Percentiles rank a stretch among this genome's conserved stretches.
Conservation (phyloP, 2,888 invertebrate genomes). For the Brachycybe producta region DNA sequence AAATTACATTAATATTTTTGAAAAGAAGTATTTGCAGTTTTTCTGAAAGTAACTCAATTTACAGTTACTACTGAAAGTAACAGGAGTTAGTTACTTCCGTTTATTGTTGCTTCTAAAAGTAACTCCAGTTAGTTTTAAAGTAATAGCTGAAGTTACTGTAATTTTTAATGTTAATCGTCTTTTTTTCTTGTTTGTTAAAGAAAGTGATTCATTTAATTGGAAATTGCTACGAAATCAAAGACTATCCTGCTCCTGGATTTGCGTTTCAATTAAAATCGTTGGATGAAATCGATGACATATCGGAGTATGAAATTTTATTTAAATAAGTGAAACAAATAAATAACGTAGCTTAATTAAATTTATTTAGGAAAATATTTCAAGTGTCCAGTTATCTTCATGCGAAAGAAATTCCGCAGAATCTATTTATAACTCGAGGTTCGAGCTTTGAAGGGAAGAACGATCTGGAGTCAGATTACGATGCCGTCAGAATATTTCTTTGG, state of each 20-base stretch:
- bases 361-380: slow-evolving; percentile 36
- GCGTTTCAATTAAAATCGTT: slow-evolving; percentile 45
- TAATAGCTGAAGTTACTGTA: too few species aligned
- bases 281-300: slow-evolving; percentile 26
- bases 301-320: slow-evolving; percentile 37
- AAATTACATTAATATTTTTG: too few species aligned
- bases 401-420: slow-evolving; percentile 57
- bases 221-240: slow-evolving; percentile 40
- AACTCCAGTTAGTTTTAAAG: too few species aligned
- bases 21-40: too few species aligned
- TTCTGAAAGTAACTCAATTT: too few species aligned
- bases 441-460: slow-evolving; percentile 23
- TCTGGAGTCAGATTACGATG: slow-evolving; percentile 25
- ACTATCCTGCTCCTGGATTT: slow-evolving; percentile 54
- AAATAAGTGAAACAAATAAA: slow-evolving; percentile 28
- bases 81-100: too few species aligned
- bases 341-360: slow-evolving; percentile 18
- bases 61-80: too few species aligned
- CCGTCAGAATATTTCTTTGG: slow-evolving; percentile 50
- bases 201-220: slow-evolving; percentile 42
- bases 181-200: slow-evolving; percentile 36
- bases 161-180: neutral
- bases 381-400: slow-evolving; percentile 46
- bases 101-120: too few species aligned
- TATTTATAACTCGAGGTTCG: slow-evolving; percentile 51